Conservation (phyloP, 92 coral and sea anemone species). For the Virgularia gustaviana region DNA sequence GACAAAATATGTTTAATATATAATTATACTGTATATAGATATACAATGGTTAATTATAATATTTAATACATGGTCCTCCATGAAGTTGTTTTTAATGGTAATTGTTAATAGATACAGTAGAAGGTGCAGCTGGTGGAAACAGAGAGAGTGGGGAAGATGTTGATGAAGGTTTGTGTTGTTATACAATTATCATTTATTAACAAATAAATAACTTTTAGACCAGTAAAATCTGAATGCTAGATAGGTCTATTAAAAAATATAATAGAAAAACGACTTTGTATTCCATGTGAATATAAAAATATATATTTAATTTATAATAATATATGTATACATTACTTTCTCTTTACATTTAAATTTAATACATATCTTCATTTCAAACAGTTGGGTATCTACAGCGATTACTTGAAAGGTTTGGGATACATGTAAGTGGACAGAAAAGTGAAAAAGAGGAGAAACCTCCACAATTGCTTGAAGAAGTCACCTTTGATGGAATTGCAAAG, state of each 20-base stretch:
- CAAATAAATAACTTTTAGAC: neutral
- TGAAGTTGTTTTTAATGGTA: no score
- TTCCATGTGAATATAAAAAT: neutral
- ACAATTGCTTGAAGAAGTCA: conserved; percentile 80
- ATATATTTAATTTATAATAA: neutral
- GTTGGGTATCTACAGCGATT: neutral
- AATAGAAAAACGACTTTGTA: neutral
- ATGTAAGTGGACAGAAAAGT: neutral
- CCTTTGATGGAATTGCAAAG: conserved; percentile 87
- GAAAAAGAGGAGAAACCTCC: conserved; percentile 62
- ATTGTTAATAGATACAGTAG: conserved; percentile 63
- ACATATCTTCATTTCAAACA: neutral
- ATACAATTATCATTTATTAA: conserved; percentile 34
- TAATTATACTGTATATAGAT: no score
- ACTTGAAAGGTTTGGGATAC: conserved; percentile 18
- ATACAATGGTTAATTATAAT: no score
- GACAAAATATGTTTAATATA: no score
- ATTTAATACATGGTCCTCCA: no score
- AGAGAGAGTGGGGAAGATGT: conserved; percentile 57
- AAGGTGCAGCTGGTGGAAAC: conserved; percentile 59
- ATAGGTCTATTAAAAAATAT: neutral
- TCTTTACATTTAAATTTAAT: no score
- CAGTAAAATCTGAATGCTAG: neutral
- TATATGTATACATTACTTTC: neutral
- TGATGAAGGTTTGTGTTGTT: conserved; percentile 71